These are phyloP conservation scores for Crocodylus rhombifer DNA, from an alignment of 2,797 vertebrate genomes.

Conservation along the genomic window DNA sequence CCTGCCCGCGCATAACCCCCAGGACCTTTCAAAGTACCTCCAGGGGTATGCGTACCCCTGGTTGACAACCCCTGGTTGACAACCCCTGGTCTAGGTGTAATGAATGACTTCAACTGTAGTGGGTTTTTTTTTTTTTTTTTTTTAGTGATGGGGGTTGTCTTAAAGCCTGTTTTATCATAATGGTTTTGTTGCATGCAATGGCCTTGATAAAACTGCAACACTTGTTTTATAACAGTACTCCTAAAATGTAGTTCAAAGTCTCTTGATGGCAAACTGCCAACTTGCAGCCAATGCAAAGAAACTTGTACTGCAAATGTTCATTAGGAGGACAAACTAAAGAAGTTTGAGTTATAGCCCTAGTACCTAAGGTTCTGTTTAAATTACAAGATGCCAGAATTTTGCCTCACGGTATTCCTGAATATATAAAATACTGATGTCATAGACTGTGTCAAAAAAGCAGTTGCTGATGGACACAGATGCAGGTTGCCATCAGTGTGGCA, in stretches of 20 bases:
- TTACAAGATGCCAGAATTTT: background rate
- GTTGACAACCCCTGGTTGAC: too few species aligned
- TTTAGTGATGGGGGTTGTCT: background rate
- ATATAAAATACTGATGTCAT: background rate
- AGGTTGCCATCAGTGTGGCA: background rate
- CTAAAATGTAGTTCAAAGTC: background rate
- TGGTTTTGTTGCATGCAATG: background rate
- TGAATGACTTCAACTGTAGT: too few species aligned
- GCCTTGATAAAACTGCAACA: background rate
- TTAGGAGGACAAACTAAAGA: background rate
- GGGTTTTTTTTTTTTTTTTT: background rate
- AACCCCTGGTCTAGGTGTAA: too few species aligned
- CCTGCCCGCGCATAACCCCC: too few species aligned
- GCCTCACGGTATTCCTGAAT: background rate
- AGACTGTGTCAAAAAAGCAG: background rate
- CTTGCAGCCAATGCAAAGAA: background rate
- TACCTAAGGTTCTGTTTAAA: background rate
- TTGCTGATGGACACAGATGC: background rate
- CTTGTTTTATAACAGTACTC: background rate
- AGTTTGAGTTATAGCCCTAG: background rate
- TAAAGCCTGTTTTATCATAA: background rate
- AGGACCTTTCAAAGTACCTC: too few species aligned
- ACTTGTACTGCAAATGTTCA: background rate
- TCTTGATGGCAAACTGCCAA: slow-evolving; percentile 18
- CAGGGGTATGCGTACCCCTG: too few species aligned